Base-by-base conservation (phyloP, 1,140 invertebrate genomes). In the Neodiprion fabricii region DNA sequence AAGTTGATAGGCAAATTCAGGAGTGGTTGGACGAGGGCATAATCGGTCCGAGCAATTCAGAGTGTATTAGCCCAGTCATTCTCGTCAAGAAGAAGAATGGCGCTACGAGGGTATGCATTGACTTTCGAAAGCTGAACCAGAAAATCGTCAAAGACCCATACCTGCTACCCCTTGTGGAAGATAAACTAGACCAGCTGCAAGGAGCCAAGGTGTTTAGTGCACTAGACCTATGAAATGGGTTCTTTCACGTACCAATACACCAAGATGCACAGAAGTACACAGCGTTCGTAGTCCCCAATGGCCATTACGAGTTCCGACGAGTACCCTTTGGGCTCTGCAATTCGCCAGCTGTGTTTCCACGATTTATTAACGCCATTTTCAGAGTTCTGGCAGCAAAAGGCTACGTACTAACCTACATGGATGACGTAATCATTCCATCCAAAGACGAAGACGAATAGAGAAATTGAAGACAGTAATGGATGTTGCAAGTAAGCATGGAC, bases 311-410 rank as follows among this genome's bases (percentile, higher is more conserved):
- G 68, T 86, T 78, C 71, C 23, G 49, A 17, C 48, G 74, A 12
- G 72, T 86, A 40, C 84, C 85, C 3, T 87, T 85, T 75, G 86
- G 85, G 7, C 70, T 86, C 0, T 74, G 71, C 11, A 83, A 81
- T 74, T 77, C 76, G 0, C 76, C 82, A n/a, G 74, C 76, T 3
- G 77, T 75, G 0, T 87, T 87, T 72, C 75, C 83, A 50, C 71
- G 78, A 76, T 67, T 82, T 47, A 81, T 85, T 40, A 79, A 82
- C 66, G 50, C 47, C 10, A 73, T 85, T 9, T 79, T 87, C 9
- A 14, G 61, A 12, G 48, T 49, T 50, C 70, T 73, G 17, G 71
- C 74, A 49, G 49, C 21, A 48, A n/a, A 67, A 28, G 65, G 69
- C 10, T 48, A 61, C 1, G 61, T 76, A 1, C 17, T 76, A n/a